Conservation (phyloP, 2,888 invertebrate species). For the Eustalomyia histrio region DNA sequence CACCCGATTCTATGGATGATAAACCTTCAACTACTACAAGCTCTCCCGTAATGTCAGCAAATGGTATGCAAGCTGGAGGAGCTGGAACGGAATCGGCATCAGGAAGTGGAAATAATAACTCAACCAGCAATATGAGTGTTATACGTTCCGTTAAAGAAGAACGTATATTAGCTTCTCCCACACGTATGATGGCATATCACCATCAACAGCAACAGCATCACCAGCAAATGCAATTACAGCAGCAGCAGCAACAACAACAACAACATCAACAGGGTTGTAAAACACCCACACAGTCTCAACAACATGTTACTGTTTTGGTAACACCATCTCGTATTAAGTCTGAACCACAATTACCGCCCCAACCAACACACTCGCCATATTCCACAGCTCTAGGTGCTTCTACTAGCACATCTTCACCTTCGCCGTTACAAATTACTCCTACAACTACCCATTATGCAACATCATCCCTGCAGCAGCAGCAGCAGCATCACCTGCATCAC, state of each 20-base stretch:
- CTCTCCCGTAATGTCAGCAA: conserved; percentile 68
- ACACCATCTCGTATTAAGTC: conserved; percentile 80
- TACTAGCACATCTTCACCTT: conserved; percentile 58
- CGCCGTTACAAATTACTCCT: conserved; percentile 65
- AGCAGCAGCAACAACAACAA: conserved; percentile 68
- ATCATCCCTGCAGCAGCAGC: conserved; percentile 31
- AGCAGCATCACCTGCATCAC: conserved; percentile 70
- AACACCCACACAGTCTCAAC: conserved; percentile 74
- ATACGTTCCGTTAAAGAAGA: conserved; percentile 79
- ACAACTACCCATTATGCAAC: conserved; percentile 50
- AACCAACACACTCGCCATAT: conserved; percentile 65
- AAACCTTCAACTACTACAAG: conserved; percentile 74
- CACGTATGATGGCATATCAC: conserved; percentile 76
- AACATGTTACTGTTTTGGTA: conserved; percentile 80
- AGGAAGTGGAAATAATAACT: conserved; percentile 60
- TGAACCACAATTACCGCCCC: conserved; percentile 73
- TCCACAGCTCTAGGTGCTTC: conserved; percentile 62
- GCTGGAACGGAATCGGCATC: conserved; percentile 39
- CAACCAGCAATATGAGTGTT: conserved; percentile 73
- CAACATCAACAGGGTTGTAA: conserved; percentile 69
- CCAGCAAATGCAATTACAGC: conserved; percentile 66
- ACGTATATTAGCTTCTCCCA: conserved; percentile 77
- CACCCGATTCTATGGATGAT: conserved; percentile 78
- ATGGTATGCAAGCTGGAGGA: conserved; percentile 69
- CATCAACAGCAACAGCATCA: conserved; percentile 72